Evolutionary conservation across 2,888 invertebrate genomes (phyloP).

Genomic region (Rotaria magnacalcarata): DNA sequence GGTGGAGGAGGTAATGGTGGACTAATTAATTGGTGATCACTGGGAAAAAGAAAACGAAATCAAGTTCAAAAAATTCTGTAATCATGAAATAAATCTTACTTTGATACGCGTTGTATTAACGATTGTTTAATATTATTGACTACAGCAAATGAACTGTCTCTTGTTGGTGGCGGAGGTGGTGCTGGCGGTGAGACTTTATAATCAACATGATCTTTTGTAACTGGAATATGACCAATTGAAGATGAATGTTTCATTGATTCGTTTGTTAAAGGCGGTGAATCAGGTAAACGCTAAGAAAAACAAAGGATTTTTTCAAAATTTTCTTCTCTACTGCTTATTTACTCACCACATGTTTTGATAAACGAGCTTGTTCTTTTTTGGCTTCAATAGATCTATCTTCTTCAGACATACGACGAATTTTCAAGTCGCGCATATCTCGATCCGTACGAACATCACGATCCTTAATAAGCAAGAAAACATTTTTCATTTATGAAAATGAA

Average conservation of each 20-base stretch:
- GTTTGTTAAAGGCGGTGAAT: neutral
- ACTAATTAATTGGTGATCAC: conserved; percentile 37
- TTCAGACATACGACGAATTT: conserved; percentile 13
- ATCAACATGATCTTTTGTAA: neutral
- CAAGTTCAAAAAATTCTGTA: too few relatives aligned
- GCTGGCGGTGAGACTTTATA: neutral
- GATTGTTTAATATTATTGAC: conserved; percentile 14
- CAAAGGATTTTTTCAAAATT: neutral
- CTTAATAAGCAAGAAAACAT: neutral
- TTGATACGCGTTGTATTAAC: conserved; percentile 7
- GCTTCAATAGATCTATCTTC: conserved; percentile 38
- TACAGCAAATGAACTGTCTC: conserved; percentile 18
- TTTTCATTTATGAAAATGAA: neutral
- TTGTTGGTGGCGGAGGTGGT: conserved; percentile 1
- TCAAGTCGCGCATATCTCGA: neutral
- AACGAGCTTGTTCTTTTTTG: conserved; percentile 40
- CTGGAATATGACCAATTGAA: neutral
- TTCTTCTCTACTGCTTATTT: neutral
- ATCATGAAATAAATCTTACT: neutral
- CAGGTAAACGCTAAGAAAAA: conserved; percentile 20
- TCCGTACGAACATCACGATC: neutral
- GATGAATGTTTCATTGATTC: conserved; percentile 31
- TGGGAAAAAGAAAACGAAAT: too few relatives aligned
- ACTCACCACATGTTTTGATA: conserved; percentile 35
- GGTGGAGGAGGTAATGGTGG: conserved; percentile 45